A percentile compares a stretch with the other conserved stretches of the same genome.
These are phyloP conservation scores for Drosophila tristis DNA, from an alignment of 1,140 invertebrate genomes.

Conservation along the genomic window DNA sequence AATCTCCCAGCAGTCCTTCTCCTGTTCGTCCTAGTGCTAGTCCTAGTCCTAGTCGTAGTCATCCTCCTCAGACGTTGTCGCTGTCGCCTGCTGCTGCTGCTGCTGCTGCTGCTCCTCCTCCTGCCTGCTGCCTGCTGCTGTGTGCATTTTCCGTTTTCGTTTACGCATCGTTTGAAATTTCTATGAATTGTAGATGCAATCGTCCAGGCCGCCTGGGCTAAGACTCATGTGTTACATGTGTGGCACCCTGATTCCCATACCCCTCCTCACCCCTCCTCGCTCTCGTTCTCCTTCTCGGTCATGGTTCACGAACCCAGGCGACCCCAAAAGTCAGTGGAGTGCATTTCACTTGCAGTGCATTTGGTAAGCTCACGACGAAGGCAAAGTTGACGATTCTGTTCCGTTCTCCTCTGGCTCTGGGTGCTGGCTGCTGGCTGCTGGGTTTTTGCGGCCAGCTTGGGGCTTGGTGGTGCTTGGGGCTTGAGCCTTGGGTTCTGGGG, in stretches of 20 bases:
- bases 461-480: conserved; percentile 7
- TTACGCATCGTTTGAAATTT: conserved; percentile 83
- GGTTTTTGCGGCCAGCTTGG: conserved; percentile 48
- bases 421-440: conserved; percentile 5
- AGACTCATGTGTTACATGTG: conserved; percentile 66
- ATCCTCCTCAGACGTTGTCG: conserved; percentile 19
- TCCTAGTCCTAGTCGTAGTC: conserved; percentile 17
- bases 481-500: too few species aligned
- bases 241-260: conserved; percentile 17
- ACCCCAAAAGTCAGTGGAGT: conserved; percentile 72
- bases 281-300: conserved; percentile 11
- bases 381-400: conserved; percentile 74
- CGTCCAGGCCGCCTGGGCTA: conserved; percentile 67
- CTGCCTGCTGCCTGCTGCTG: conserved; percentile 1
- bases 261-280: too few species aligned
- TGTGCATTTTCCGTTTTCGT: conserved; percentile 80
- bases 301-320: conserved; percentile 57
- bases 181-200: conserved; percentile 84
- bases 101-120: too few species aligned
- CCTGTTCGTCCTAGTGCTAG: conserved; percentile 1
- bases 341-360: conserved; percentile 81
- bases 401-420: conserved; percentile 10
- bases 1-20: conserved; percentile 9
- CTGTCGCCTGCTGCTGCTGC: conserved; percentile 26
- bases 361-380: conserved; percentile 80